Conservation (phyloP, 2,888 invertebrate genomes). For the Phlogophora meticulosa region DNA sequence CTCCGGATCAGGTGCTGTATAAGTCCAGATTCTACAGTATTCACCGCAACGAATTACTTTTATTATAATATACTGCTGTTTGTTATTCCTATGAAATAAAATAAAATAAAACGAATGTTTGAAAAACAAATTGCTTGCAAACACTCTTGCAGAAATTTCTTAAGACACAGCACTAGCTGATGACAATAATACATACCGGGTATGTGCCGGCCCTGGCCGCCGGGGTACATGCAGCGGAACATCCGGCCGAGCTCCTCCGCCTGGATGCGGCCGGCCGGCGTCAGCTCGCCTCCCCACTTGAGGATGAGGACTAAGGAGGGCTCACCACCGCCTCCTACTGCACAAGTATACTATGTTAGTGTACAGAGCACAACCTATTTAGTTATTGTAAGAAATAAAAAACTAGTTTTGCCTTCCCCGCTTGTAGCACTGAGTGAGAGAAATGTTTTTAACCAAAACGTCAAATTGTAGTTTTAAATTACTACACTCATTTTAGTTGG, state of each 20-base stretch:
- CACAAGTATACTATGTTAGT: conserved; percentile 4
- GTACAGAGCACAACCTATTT: background rate
- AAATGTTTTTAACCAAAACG: no score
- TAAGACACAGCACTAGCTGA: no score
- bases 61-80: no score
- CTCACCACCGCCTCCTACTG: conserved; percentile 96
- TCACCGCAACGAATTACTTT: no score
- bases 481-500: no score
- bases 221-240: conserved; percentile 99
- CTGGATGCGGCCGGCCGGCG: conserved; percentile 99
- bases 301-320: conserved; percentile 98
- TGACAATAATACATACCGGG: conserved; percentile 91
- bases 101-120: no score
- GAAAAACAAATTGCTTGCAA: no score
- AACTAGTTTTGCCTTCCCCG: background rate
- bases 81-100: no score
- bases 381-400: background rate
- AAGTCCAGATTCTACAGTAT: no score
- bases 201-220: conserved; percentile 97
- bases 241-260: conserved; percentile 99
- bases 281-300: conserved; percentile 99
- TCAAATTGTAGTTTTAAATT: no score
- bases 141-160: no score
- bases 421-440: background rate
- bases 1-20: no score